Evolutionary conservation across 2,888 invertebrate genomes (phyloP).

Genomic region (Cerastoderma edule): DNA sequence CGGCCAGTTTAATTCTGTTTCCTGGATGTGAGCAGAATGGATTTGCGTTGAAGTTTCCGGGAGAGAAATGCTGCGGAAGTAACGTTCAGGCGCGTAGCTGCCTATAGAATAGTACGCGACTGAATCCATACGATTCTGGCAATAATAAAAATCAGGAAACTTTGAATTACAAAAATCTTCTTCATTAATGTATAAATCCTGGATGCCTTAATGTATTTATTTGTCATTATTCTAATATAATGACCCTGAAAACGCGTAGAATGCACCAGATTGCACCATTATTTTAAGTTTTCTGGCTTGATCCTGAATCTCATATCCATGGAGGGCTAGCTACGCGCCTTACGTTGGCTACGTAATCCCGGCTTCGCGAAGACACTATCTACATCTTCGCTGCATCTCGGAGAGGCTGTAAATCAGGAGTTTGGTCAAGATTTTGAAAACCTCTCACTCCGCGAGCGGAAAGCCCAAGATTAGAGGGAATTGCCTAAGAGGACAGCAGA

Average conservation of each 20-base stretch:
- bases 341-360: background rate
- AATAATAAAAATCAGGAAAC: too few relatives aligned
- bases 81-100: too few relatives aligned
- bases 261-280: too few relatives aligned
- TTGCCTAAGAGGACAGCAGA: constrained; percentile 14
- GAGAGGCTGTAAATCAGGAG: constrained; percentile 16
- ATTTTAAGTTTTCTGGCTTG: background rate
- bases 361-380: constrained; percentile 3
- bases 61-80: background rate
- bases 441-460: constrained; percentile 33
- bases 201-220: too few relatives aligned
- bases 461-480: constrained; percentile 27
- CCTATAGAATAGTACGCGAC: too few relatives aligned
- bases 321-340: too few relatives aligned
- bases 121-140: too few relatives aligned
- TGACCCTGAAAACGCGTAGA: too few relatives aligned
- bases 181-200: too few relatives aligned
- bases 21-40: background rate
- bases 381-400: constrained; percentile 10
- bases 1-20: background rate
- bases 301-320: background rate
- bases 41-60: constrained; percentile 10
- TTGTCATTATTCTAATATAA: too few relatives aligned
- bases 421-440: constrained; percentile 47
- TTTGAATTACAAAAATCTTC: too few relatives aligned